Base-by-base conservation (phyloP, 1,140 invertebrate genomes). In the Ylistrum balloti region DNA sequence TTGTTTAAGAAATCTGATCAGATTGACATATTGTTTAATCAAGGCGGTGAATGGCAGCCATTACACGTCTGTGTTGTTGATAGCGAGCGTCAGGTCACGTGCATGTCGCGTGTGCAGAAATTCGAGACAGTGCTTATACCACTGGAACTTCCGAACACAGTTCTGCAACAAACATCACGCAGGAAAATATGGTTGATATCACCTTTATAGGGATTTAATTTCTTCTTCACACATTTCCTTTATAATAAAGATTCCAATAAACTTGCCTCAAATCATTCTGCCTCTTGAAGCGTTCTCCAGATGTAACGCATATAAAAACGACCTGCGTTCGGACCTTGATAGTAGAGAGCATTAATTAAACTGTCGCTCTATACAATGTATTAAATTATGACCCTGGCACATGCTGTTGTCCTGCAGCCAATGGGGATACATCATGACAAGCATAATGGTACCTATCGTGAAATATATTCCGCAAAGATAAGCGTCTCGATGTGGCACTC, bases 1-100 rank as follows among this genome's bases (percentile, higher is more conserved):
- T 20, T 28, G 33, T 87, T 90, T 87, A 88, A 33, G 32, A 86
- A 45, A 74, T 34, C 33, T 48, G 89, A 90, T 88, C 56, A 88
- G 33, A 87, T 88, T 90, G 89, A 90, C 86, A 90, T 90, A 87
- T 90, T 90, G 89, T 90, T 90, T 90, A 90, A 90, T 90, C 89
- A 88, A 90, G 86, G 87, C 86, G 85, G 86, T 85, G 86, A 86
- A 28, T 89, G 22, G 74, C 86, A 28, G 41, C 34, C 86, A 86
- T 41, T 86, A 86, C 88, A 48, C 85, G 88, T 89, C 85, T 86
- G 86, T 86, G 86, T 86, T 86, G 85, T 89, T 89, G 33, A 86
- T 86, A 33, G n/a, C 86, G 33, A 45, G 86, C 86, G 48, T 89
- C 85, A 89, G 85, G 88, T 89, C 88, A 86, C 88, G 88, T 89